Base-by-base conservation (phyloP, 1,140 invertebrate species). In the Drosophila chauvacae region DNA sequence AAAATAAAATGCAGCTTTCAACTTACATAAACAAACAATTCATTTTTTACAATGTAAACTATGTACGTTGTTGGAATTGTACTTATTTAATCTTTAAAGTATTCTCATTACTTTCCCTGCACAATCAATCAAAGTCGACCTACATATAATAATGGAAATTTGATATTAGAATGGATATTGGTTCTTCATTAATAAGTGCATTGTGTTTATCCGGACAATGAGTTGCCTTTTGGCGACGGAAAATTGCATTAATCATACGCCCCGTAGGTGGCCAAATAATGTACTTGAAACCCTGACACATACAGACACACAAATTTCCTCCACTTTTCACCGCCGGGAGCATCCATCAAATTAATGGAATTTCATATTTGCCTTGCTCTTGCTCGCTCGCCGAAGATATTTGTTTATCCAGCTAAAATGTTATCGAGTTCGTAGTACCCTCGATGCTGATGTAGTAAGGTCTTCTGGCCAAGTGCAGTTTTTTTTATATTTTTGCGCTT, bases 261-360 rank as follows among this genome's bases (percentile, higher is more conserved):
- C 68, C 53, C 57, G 57, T 77, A 58, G 48, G 33, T 26, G 33
- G 41, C 37, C 45, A 13, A 44, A 39, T 42, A 48, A 57, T 57
- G 58, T 65, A 75, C 45, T 77, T 47, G 64, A 64, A 71, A 51
- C 51, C 26, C 60, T 35, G 39, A 42, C 50, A 53, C 18, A 55
- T 3, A 20, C 26, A 51, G 13, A 53, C 7, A 42, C n/a, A 42
- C 3, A 42, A 45, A 61, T 33, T 42, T 59, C 33, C 23, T 14
- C 30, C 50, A 10, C 41, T 55, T 42, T 28, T 30, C 14, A 11
- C 37, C 18, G 61, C 74, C 75, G 7, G 30, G 18, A 71, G 63
- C 73, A 71, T 73, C 64, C 68, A 80, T 83, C 80, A 84, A 69
- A 84, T 83, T 88, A 90, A 90, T 88, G 80, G 80, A 84, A 88